Evolutionary conservation across 2,797 vertebrate genomes (phyloP).

Genomic region (Poeciliopsis turneri): DNA sequence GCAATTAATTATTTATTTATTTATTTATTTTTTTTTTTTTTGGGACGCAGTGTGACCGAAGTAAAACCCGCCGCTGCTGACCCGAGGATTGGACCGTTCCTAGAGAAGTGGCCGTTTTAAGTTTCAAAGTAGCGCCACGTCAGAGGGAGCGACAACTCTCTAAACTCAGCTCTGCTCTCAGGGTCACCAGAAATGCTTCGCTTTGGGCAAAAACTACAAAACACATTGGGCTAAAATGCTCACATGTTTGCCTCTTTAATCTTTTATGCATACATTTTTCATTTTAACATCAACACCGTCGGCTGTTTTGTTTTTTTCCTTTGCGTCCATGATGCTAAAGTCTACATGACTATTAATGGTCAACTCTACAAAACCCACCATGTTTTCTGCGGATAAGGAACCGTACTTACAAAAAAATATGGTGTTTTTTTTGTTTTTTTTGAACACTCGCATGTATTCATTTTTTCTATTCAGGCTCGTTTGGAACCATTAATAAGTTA

Average conservation of each 20-base stretch:
- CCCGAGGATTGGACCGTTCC: conserved; percentile 27
- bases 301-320: conserved; percentile 19
- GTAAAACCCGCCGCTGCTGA: conserved; percentile 43
- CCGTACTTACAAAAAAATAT: conserved; percentile 45
- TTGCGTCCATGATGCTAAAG: conserved; percentile 13
- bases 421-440: conserved; percentile 10
- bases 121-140: conserved; percentile 43
- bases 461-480: conserved; percentile 46
- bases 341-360: conserved; percentile 25
- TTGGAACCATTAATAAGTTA: conserved; percentile 75
- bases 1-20: conserved; percentile 44
- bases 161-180: conserved; percentile 56
- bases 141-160: conserved; percentile 37
- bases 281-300: background rate
- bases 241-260: conserved; percentile 37
- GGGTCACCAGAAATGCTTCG: conserved; percentile 46
- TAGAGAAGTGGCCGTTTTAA: conserved; percentile 26
- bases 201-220: conserved; percentile 48
- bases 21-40: too few relatives aligned
- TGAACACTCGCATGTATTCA: conserved; percentile 44
- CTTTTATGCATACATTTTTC: conserved; percentile 13
- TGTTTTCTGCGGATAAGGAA: conserved; percentile 28
- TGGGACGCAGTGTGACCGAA: conserved; percentile 4
- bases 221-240: conserved; percentile 39
- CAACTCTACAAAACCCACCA: conserved; percentile 23